These are phyloP conservation scores for Pseudopodoces humilis DNA, from an alignment of 2,113 vertebrate genomes.

Conservation along the genomic window DNA sequence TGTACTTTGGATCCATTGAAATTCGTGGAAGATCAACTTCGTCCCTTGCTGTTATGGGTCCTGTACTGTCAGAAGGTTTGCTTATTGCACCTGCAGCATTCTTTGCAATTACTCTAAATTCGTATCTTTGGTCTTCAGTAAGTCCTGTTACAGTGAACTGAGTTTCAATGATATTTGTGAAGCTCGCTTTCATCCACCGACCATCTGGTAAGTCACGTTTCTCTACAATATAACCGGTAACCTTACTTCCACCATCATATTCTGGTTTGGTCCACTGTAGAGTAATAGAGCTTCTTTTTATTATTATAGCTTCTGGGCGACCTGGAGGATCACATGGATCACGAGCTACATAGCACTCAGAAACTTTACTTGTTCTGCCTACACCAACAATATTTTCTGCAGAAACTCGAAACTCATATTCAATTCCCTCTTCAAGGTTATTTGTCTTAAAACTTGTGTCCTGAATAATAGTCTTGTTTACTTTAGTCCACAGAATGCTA, in stretches of 20 bases:
- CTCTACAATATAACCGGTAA: constrained; percentile 94
- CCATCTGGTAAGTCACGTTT: constrained; percentile 97
- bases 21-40: constrained; percentile 91
- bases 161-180: constrained; percentile 96
- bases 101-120: constrained; percentile 98
- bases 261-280: constrained; percentile 94
- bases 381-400: constrained; percentile 97
- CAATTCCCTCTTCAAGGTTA: constrained; percentile 93
- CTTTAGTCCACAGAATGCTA: constrained; percentile 95
- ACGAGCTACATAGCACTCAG: constrained; percentile 92
- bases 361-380: constrained; percentile 93
- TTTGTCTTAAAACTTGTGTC: constrained; percentile 89
- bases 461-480: constrained; percentile 93
- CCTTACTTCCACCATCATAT: constrained; percentile 95
- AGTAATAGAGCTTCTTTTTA: constrained; percentile 90
- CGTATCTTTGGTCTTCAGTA: constrained; percentile 93
- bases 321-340: constrained; percentile 96
- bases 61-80: constrained; percentile 95
- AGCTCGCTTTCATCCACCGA: constrained; percentile 96
- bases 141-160: constrained; percentile 93
- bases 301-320: constrained; percentile 87
- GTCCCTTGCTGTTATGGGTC: constrained; percentile 92
- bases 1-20: constrained; percentile 95
- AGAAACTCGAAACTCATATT: constrained; percentile 95
- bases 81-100: constrained; percentile 93